phyloP scores from a whole-genome alignment of 2,113 vertebrate genomes.

The Oreochromis aureus region DNA sequence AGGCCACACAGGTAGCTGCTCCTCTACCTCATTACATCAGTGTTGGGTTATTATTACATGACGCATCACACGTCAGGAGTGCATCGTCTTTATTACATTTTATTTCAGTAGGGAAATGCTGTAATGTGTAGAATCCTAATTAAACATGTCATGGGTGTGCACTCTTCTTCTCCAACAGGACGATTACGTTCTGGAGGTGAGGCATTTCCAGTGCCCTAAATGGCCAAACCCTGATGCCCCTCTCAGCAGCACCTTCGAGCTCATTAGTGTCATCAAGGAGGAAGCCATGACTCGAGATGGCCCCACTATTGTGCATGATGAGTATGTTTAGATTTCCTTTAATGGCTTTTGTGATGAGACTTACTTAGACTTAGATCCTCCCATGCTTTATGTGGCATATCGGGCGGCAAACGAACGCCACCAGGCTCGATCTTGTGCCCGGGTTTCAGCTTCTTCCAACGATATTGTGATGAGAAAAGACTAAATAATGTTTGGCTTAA shows the following conservation, averaged over 20 bases:
- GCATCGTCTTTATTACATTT: background rate
- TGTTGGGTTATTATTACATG: background rate
- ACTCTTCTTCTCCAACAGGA: constrained; percentile 73
- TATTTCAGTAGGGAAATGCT: background rate
- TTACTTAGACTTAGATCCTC: too few relatives aligned
- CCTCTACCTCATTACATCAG: background rate
- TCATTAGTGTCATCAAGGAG: constrained; percentile 98
- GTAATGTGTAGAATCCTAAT: background rate
- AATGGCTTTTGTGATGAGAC: background rate
- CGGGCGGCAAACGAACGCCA: too few relatives aligned
- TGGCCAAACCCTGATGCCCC: constrained; percentile 97
- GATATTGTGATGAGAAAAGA: background rate
- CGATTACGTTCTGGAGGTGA: constrained; percentile 96
- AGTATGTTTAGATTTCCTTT: constrained; percentile 74
- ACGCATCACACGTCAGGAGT: background rate
- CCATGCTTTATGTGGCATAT: too few relatives aligned
- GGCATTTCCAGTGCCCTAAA: constrained; percentile 98
- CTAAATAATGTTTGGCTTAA: background rate
- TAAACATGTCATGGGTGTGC: background rate
- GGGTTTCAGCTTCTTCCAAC: too few relatives aligned
- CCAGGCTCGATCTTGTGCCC: too few relatives aligned
- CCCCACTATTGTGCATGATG: constrained; percentile 97
- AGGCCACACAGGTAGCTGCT: constrained; percentile 90
- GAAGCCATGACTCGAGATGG: constrained; percentile 96
- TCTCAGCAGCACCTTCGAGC: constrained; percentile 95